phyloP scores from a whole-genome alignment of 2,113 vertebrate species.

The Cynocephalus volans region DNA sequence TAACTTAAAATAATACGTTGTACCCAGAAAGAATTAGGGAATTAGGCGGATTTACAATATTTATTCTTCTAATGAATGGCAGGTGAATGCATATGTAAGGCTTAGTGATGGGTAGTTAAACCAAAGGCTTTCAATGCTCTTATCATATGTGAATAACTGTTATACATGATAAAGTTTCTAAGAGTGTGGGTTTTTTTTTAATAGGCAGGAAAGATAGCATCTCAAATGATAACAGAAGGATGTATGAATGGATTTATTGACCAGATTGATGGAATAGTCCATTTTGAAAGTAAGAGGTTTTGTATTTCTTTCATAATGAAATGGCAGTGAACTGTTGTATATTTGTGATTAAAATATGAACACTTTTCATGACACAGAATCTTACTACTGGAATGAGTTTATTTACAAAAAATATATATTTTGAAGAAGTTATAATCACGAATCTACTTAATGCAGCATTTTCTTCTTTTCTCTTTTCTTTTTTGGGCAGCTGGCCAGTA shows the following conservation, averaged over 20 bases:
- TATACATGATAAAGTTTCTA: background rate
- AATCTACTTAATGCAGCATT: background rate
- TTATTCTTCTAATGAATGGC: background rate
- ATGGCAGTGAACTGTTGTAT: slow-evolving; percentile 13
- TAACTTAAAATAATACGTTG: background rate
- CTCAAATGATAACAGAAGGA: slow-evolving; percentile 99
- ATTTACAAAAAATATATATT: slow-evolving; percentile 46
- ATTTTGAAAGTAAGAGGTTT: slow-evolving; percentile 97
- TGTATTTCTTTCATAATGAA: slow-evolving; percentile 64
- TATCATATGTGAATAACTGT: background rate
- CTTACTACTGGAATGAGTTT: background rate
- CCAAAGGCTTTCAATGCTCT: background rate
- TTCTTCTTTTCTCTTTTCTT: background rate
- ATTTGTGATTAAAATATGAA: slow-evolving; percentile 44
- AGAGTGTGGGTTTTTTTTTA: slow-evolving; percentile 46
- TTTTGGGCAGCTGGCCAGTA: no score
- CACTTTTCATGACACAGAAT: slow-evolving; percentile 16
- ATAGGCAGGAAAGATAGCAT: slow-evolving; percentile 99
- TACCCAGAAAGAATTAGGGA: background rate
- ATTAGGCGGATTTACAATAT: background rate
- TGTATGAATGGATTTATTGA: slow-evolving; percentile 99
- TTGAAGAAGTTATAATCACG: background rate
- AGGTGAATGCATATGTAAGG: background rate
- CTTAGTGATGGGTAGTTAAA: background rate
- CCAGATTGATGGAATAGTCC: slow-evolving; percentile 99